Evolutionary conservation across 2,113 vertebrate genomes (phyloP).

Genomic region (Calyptomena viridis): DNA sequence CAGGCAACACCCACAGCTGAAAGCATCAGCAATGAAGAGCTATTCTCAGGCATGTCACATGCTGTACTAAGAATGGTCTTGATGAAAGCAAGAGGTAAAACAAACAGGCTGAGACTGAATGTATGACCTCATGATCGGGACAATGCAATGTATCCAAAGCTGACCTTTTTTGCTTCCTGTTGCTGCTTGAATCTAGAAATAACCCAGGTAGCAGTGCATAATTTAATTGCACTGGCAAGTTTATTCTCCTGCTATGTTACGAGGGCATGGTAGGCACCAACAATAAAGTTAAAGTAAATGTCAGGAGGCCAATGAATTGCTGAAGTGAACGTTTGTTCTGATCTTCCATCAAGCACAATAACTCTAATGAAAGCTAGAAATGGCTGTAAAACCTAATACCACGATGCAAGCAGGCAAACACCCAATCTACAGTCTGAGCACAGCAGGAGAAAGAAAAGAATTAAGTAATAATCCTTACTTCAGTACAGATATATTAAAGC

Average conservation of each 20-base stretch:
- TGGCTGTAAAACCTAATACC: constrained; percentile 39
- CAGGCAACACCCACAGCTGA: neutral
- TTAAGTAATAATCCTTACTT: neutral
- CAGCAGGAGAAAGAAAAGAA: neutral
- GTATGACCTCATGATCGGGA: constrained; percentile 14
- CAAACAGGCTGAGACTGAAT: neutral
- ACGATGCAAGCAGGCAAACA: constrained; percentile 40
- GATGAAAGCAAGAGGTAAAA: constrained; percentile 23
- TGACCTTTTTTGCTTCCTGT: constrained; percentile 44
- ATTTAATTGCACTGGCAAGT: constrained; percentile 35
- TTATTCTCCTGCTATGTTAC: neutral
- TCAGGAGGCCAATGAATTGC: constrained; percentile 57
- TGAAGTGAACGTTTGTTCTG: constrained; percentile 38
- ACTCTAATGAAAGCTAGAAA: constrained; percentile 47
- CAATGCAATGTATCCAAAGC: neutral
- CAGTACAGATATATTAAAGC: neutral
- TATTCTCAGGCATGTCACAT: neutral
- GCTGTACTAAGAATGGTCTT: neutral
- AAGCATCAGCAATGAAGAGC: neutral
- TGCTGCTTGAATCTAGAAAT: constrained; percentile 25
- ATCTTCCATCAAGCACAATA: constrained; percentile 52
- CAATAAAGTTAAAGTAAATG: constrained; percentile 64
- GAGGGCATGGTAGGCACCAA: constrained; percentile 44
- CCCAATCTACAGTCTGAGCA: neutral
- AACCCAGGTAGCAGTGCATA: constrained; percentile 40